phyloP scores from a whole-genome alignment of 2,113 vertebrate species.

The Notothenia rossii region DNA sequence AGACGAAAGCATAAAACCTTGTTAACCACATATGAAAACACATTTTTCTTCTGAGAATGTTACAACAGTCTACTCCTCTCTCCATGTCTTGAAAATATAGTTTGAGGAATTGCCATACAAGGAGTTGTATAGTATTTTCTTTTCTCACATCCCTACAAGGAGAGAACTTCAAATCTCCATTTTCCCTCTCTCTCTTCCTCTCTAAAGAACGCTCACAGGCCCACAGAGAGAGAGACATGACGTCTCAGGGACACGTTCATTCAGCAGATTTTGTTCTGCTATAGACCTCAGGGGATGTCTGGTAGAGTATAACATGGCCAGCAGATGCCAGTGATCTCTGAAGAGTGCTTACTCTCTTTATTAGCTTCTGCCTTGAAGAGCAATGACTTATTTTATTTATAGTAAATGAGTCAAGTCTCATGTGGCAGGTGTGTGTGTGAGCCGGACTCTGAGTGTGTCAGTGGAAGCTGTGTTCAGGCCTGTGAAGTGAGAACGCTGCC shows the following conservation, averaged over 20 bases:
- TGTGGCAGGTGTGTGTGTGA: constrained; percentile 42
- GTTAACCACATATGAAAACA: constrained; percentile 14
- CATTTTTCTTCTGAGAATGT: constrained; percentile 22
- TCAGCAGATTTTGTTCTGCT: constrained; percentile 26
- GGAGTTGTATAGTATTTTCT: constrained; percentile 36
- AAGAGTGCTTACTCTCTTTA: constrained; percentile 27
- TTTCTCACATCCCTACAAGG: constrained; percentile 60
- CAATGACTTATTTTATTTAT: constrained; percentile 35
- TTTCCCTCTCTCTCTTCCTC: constrained; percentile 2
- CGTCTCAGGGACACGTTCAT: not conserved
- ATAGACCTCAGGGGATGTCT: constrained; percentile 24
- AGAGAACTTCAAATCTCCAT: constrained; percentile 21
- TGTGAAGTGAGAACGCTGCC: constrained; percentile 5
- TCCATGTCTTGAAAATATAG: constrained; percentile 7
- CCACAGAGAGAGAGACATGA: not conserved
- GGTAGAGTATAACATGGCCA: constrained; percentile 7
- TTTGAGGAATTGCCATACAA: constrained; percentile 53
- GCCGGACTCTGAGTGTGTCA: constrained; percentile 41
- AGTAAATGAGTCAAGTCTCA: constrained; percentile 45
- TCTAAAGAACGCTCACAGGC: constrained; percentile 28
- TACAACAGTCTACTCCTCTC: not conserved
- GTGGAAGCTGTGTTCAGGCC: constrained; percentile 5
- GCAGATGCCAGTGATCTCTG: constrained; percentile 31
- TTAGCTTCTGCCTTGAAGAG: constrained; percentile 2
- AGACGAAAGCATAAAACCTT: constrained; percentile 26